Conservation (phyloP, 2,888 invertebrate genomes). For the Drosophila mulleri region DNA sequence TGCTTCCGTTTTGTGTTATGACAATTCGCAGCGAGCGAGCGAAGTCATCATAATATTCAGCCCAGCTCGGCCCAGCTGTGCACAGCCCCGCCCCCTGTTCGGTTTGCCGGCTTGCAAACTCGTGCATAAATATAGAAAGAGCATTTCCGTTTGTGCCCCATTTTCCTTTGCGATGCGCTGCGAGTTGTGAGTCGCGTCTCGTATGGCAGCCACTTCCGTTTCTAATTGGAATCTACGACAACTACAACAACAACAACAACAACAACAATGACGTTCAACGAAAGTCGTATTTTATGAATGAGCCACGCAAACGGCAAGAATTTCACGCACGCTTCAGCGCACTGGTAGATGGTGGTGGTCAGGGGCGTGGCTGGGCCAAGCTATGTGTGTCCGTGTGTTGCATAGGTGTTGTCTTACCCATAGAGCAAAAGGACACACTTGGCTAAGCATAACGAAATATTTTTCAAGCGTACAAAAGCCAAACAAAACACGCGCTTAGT, state of each 20-base stretch:
- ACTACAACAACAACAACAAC: conserved; percentile 6
- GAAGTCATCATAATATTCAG: conserved; percentile 33
- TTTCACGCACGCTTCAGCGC: conserved; percentile 74
- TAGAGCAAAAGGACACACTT: conserved; percentile 70
- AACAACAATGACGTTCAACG: conserved; percentile 13
- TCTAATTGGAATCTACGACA: conserved; percentile 59
- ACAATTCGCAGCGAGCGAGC: conserved; percentile 59
- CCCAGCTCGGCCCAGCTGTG: not conserved
- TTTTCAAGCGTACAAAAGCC: conserved; percentile 64
- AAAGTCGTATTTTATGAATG: conserved; percentile 69
- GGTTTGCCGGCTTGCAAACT: conserved; percentile 31
- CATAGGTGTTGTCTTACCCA: conserved; percentile 72
- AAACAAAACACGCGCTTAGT: conserved; percentile 39
- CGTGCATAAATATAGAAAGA: conserved; percentile 65
- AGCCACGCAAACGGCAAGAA: conserved; percentile 54
- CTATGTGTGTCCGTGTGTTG: not conserved
- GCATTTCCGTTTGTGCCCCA: conserved; percentile 68
- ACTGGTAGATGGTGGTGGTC: not conserved
- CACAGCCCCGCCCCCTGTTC: not conserved
- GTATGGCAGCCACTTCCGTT: conserved; percentile 75
- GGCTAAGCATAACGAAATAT: conserved; percentile 78
- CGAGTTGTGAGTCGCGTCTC: conserved; percentile 24
- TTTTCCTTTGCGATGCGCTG: conserved; percentile 26
- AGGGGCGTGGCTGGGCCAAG: conserved; percentile 7
- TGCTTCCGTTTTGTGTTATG: conserved; percentile 78